Base-by-base conservation (phyloP, 2,888 invertebrate species). In the Scaptomyza reducta region DNA sequence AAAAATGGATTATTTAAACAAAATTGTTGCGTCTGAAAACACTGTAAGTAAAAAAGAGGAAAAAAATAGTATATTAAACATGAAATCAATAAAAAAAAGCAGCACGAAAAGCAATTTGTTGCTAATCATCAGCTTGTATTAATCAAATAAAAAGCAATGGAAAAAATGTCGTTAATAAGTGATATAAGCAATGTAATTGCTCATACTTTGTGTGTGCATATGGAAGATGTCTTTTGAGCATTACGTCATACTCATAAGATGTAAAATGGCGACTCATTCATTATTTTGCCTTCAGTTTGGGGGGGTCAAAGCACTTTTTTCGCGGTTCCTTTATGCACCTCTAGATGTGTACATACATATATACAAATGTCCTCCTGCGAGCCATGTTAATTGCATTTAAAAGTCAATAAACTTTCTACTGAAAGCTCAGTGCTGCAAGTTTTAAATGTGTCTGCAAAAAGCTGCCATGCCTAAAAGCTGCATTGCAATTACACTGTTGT, bases 391-490 rank as follows among this genome's bases (percentile, higher is more conserved):
- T 55, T 44, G 31, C 38, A 49, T 61, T 57, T 6, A 25, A 51
- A 73, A 58, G 73, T 58, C 73, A 74, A 77, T 61, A 66, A 73
- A 77, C 73, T 66, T 46, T 59, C 35, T 41, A 14, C 14, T 11
- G 11, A 38, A 78, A 86, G 73, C 73, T 66, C 14, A 66, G 57
- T 16, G 67, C 55, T 77, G 74, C 68, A 81, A 78, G 69, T 74
- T 81, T 46, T 31, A 29, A 50, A 33, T 55, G 42, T 61, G 70
- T 51, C 60, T 53, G 80, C 50, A 61, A 84, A 84, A 87, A 81
- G 80, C 80, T 85, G 57, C 35, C 61, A 54, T 29, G 35, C 58
- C 66, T 45, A 31, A 77, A 88, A 81, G 83, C 88, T 85, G 56
- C 44, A 42, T 63, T 69, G 54, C 71, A 71, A 18, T 40, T 49